Conservation (phyloP, 2,888 invertebrate genomes). For the Andrena bucephala region DNA sequence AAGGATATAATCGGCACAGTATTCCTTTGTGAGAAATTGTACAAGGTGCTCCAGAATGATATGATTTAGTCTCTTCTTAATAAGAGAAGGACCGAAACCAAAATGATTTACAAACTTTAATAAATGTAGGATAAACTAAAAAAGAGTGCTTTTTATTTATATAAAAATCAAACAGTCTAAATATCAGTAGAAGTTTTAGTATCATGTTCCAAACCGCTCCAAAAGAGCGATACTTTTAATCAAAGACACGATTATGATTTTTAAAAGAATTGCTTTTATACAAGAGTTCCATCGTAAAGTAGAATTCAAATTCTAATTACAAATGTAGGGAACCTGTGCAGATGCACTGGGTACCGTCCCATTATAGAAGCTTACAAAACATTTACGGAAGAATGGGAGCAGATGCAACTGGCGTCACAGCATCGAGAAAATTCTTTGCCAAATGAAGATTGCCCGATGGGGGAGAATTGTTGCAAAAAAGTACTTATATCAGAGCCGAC, state of each 20-base stretch:
- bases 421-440: constrained; percentile 59
- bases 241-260: not conserved
- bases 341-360: constrained; percentile 97
- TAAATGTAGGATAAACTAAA: too few species aligned
- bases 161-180: too few species aligned
- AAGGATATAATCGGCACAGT: too few species aligned
- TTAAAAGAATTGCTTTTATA: not conserved
- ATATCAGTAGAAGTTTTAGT: too few species aligned
- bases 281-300: not conserved
- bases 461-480: constrained; percentile 88
- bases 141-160: too few species aligned
- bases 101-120: too few species aligned
- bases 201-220: too few species aligned
- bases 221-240: too few species aligned
- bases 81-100: too few species aligned
- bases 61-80: too few species aligned
- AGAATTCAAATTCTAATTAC: not conserved
- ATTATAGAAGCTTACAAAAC: constrained; percentile 96
- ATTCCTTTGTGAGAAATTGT: too few species aligned
- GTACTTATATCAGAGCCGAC: constrained; percentile 80
- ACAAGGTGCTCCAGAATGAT: too few species aligned
- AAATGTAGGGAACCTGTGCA: constrained; percentile 90
- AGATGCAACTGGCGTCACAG: constrained; percentile 81
- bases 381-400: constrained; percentile 92
- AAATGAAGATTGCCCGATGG: constrained; percentile 87